Percentiles rank a stretch among this genome's conserved stretches.
phyloP scores from a whole-genome alignment of 2,113 vertebrate species.

The Varanus salvator region DNA sequence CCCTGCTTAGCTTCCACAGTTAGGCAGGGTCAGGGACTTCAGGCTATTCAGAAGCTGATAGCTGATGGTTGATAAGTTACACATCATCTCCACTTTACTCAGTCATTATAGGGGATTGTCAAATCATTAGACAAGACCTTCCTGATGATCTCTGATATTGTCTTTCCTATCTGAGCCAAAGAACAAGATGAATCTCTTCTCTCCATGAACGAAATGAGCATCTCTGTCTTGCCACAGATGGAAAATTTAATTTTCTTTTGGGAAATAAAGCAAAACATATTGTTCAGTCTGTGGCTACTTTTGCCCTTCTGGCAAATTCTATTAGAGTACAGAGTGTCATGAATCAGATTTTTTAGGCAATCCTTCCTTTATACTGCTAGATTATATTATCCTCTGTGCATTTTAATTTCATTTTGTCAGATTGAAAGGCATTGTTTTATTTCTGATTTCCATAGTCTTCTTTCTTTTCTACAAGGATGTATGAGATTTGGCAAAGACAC shows the following conservation, averaged over 20 bases:
- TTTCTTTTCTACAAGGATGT: not conserved
- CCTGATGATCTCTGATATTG: not conserved
- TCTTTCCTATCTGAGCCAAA: not conserved
- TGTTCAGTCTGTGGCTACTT: constrained; percentile 6
- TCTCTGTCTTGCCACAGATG: not conserved
- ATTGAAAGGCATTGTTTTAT: not conserved
- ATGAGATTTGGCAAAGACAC: not conserved
- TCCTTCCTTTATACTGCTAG: not conserved
- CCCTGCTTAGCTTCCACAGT: too few relatives aligned
- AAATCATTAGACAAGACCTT: not conserved
- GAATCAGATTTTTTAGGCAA: not conserved
- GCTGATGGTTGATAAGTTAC: not conserved
- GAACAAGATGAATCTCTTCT: not conserved
- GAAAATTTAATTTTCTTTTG: constrained; percentile 8
- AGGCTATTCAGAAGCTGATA: too few relatives aligned
- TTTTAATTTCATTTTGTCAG: constrained; percentile 14
- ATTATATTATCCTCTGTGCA: constrained; percentile 4
- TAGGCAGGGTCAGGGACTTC: too few relatives aligned
- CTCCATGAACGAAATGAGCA: not conserved
- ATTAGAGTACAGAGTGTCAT: constrained; percentile 3
- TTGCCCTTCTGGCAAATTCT: constrained; percentile 17
- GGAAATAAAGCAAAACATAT: constrained; percentile 11
- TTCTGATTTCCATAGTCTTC: not conserved
- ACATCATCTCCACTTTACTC: not conserved
- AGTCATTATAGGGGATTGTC: not conserved